Percentiles rank a stretch among this genome's conserved stretches.
These are phyloP conservation scores for Chaetodon auriga DNA, from an alignment of 2,113 vertebrate species.

Conservation along the genomic window DNA sequence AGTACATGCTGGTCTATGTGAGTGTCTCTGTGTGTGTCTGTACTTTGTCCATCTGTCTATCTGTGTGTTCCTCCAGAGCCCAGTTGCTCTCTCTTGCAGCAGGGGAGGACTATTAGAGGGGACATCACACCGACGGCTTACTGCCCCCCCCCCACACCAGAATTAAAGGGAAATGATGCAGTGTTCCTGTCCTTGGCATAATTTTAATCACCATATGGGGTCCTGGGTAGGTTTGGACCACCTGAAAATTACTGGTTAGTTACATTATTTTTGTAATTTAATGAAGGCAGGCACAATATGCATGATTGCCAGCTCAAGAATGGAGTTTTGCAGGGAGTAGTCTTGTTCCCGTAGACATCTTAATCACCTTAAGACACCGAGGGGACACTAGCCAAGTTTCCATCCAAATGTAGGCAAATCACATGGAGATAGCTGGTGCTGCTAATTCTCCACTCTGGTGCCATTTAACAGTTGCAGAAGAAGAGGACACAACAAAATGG, in stretches of 20 bases:
- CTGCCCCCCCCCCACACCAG: neutral
- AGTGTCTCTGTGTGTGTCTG: neutral
- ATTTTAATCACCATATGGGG: neutral
- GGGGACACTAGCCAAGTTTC: too few species aligned
- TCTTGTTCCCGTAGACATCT: too few species aligned
- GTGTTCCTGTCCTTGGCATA: neutral
- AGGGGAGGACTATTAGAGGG: neutral
- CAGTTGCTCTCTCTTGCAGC: slow-evolving; percentile 1
- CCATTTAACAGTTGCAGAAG: too few species aligned
- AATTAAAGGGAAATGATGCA: neutral
- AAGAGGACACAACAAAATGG: too few species aligned
- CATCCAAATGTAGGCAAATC: too few species aligned
- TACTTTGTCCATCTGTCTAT: slow-evolving; percentile 47
- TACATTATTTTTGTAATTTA: neutral
- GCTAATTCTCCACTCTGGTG: too few species aligned
- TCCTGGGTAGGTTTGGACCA: neutral
- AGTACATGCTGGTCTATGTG: neutral
- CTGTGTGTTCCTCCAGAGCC: slow-evolving; percentile 15
- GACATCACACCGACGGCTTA: neutral
- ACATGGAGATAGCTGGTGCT: too few species aligned
- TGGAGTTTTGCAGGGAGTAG: neutral
- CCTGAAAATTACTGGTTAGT: neutral
- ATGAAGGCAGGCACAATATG: neutral
- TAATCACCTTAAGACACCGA: too few species aligned
- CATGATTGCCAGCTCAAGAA: neutral